phyloP scores from a whole-genome alignment of 2,888 invertebrate genomes.

The Ditula angustiorana region DNA sequence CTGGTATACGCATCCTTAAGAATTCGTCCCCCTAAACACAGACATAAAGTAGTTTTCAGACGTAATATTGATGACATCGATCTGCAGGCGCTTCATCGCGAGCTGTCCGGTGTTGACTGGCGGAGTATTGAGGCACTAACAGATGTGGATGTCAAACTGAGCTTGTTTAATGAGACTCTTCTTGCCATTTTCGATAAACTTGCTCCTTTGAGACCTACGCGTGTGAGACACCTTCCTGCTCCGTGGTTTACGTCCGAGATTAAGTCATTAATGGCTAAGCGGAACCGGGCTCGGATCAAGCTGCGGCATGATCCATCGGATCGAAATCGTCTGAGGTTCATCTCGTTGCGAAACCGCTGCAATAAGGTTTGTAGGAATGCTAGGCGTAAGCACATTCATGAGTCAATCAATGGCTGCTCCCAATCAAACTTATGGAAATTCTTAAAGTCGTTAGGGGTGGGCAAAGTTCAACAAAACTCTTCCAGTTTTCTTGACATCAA shows the following conservation, averaged over 20 bases:
- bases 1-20: too few species aligned
- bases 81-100: constrained; percentile 5
- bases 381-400: constrained; percentile 17
- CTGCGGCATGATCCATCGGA: neutral
- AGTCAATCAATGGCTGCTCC: constrained; percentile 17
- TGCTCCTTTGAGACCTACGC: constrained; percentile 9
- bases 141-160: too few species aligned
- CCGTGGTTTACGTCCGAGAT: constrained; percentile 16
- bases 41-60: neutral
- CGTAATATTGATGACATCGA: constrained; percentile 15
- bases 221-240: constrained; percentile 22
- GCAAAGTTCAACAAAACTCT: constrained; percentile 2
- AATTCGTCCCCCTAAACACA: too few species aligned
- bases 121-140: too few species aligned
- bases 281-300: neutral
- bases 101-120: too few species aligned
- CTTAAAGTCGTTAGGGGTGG: constrained; percentile 19
- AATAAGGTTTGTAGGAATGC: constrained; percentile 24
- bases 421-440: constrained; percentile 29
- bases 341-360: constrained; percentile 13
- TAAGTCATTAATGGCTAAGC: constrained; percentile 4
- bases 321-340: neutral
- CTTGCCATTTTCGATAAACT: constrained; percentile 1
- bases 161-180: constrained; percentile 1
- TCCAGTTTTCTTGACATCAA: neutral